Evolutionary conservation across 2,797 vertebrate genomes (phyloP).

Genomic region (Sebastes wilsoni): DNA sequence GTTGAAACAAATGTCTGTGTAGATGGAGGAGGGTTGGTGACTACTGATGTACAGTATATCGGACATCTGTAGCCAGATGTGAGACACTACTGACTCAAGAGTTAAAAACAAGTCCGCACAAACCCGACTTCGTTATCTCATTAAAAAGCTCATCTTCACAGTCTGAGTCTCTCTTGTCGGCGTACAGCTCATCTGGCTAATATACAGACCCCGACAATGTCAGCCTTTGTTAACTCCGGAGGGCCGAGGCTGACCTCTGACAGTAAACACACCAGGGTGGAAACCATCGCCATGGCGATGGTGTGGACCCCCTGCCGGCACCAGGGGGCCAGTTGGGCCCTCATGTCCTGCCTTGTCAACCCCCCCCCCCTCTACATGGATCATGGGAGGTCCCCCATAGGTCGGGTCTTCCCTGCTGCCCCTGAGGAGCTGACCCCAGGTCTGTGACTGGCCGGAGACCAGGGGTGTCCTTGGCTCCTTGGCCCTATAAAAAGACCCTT

Average conservation of each 20-base stretch:
- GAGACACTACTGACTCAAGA: conserved; percentile 25
- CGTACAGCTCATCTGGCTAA: conserved; percentile 59
- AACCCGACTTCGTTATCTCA: conserved; percentile 22
- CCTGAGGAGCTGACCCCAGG: conserved; percentile 68
- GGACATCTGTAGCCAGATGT: conserved; percentile 26
- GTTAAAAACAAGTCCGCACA: conserved; percentile 20
- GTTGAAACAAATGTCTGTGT: not conserved
- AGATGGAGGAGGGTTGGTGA: not conserved
- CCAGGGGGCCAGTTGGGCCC: conserved; percentile 64
- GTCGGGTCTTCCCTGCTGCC: conserved; percentile 43
- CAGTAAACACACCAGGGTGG: conserved; percentile 75
- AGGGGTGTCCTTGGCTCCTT: conserved; percentile 62
- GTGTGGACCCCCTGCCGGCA: conserved; percentile 64
- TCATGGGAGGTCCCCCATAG: conserved; percentile 65
- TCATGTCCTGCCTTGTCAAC: conserved; percentile 64
- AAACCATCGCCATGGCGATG: conserved; percentile 67
- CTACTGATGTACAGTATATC: not conserved
- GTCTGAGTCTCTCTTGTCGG: conserved; percentile 15
- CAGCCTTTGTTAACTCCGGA: conserved; percentile 69
- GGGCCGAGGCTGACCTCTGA: conserved; percentile 65
- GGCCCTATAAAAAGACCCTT: conserved; percentile 70
- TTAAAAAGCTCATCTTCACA: conserved; percentile 32
- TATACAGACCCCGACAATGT: conserved; percentile 60
- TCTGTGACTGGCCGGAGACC: conserved; percentile 49
- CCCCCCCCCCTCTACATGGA: conserved; percentile 19